A percentile compares a stretch with the other conserved stretches of the same genome.
These are phyloP conservation scores for Listrodromus nycthemerus DNA, from an alignment of 2,888 invertebrate species.

Conservation along the genomic window DNA sequence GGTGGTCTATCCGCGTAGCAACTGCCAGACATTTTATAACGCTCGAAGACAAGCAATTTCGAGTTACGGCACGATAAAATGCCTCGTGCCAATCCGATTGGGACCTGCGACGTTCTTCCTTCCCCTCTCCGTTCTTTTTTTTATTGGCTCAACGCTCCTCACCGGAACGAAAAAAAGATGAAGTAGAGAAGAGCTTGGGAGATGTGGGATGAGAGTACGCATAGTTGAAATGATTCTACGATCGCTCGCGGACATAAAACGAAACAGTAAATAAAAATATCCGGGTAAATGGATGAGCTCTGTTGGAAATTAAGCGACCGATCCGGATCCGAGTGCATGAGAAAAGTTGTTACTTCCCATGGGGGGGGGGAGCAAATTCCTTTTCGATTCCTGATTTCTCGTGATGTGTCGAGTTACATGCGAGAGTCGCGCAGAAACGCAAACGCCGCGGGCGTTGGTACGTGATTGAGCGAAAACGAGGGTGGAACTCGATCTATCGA, in stretches of 20 bases:
- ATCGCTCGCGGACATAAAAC: constrained; percentile 63
- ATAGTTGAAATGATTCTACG: constrained; percentile 64
- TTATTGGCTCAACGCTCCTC: constrained; percentile 34
- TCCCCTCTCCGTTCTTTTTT: constrained; percentile 54
- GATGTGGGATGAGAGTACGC: neutral
- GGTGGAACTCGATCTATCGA: constrained; percentile 35
- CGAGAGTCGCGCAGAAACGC: constrained; percentile 14
- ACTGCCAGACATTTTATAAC: constrained; percentile 76
- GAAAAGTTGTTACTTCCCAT: constrained; percentile 28
- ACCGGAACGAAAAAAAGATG: constrained; percentile 16
- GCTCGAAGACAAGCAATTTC: constrained; percentile 76
- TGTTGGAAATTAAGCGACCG: constrained; percentile 53
- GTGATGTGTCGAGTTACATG: constrained; percentile 41
- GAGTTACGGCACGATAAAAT: constrained; percentile 79
- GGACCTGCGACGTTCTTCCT: constrained; percentile 50
- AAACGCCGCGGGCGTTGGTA: constrained; percentile 11
- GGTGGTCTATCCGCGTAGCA: constrained; percentile 42
- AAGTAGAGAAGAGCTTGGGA: constrained; percentile 22
- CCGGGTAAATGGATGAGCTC: constrained; percentile 56
- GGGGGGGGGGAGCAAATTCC: constrained; percentile 14
- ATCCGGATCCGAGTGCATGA: neutral
- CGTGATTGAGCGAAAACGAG: constrained; percentile 48
- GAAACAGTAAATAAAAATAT: constrained; percentile 68
- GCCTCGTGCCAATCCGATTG: constrained; percentile 68
- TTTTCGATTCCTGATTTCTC: constrained; percentile 31